These are phyloP conservation scores for Ricordea florida DNA, from an alignment of 92 coral and sea anemone species.

Conservation along the genomic window DNA sequence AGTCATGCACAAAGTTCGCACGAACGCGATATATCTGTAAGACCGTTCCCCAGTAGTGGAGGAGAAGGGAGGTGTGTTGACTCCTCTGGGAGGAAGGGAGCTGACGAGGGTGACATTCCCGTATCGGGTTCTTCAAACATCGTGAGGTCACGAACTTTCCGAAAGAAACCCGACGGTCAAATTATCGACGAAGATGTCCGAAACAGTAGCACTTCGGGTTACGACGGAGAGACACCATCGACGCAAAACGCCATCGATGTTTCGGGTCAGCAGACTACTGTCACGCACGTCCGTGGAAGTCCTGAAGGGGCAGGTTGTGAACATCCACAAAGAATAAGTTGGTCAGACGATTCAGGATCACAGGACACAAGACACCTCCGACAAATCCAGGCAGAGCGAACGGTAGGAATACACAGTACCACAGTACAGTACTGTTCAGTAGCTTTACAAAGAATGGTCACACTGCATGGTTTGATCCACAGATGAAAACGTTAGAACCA, in stretches of 20 bases:
- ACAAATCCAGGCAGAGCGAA: not conserved
- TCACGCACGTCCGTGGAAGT: conserved; percentile 1
- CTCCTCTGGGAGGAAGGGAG: no score
- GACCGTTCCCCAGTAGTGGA: not conserved
- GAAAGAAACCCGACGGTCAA: conserved; percentile 61
- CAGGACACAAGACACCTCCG: conserved; percentile 5
- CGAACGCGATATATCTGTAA: not conserved
- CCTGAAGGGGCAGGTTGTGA: conserved; percentile 23
- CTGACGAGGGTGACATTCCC: conserved; percentile 19
- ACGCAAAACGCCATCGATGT: not conserved
- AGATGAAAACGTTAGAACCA: no score
- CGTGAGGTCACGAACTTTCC: conserved; percentile 69
- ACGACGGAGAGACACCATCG: not conserved
- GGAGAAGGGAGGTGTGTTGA: no score
- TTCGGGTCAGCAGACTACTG: conserved; percentile 12
- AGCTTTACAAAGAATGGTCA: no score
- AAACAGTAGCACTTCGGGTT: not conserved
- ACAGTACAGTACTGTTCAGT: no score
- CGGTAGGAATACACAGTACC: no score
- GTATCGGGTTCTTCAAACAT: conserved; percentile 43
- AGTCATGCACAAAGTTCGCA: not conserved
- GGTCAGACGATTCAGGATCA: conserved; percentile 28
- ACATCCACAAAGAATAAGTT: conserved; percentile 20
- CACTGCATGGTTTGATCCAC: no score
- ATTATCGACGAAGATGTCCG: conserved; percentile 22